These are phyloP conservation scores for Protobothrops flavoviridis DNA, from an alignment of 2,113 vertebrate genomes.

Conservation along the genomic window DNA sequence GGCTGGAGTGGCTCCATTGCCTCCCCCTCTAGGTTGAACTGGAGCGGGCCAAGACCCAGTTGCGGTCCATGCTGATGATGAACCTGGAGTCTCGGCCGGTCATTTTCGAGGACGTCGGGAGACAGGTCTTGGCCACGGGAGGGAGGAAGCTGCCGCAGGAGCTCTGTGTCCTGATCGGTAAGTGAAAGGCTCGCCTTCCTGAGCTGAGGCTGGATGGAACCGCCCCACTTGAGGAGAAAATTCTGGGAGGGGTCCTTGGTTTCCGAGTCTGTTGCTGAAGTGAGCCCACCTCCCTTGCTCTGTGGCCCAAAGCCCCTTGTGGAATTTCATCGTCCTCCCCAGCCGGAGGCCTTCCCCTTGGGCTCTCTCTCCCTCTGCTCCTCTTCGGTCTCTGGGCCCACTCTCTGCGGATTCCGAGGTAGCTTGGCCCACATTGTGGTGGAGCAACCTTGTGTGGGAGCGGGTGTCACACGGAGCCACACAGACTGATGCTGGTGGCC, in stretches of 20 bases:
- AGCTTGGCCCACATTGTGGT: neutral
- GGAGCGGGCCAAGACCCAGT: slow-evolving; percentile 84
- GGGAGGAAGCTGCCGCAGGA: slow-evolving; percentile 91
- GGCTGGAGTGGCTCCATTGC: neutral
- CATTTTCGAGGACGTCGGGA: slow-evolving; percentile 95
- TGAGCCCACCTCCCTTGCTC: neutral
- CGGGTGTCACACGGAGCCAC: rapidly evolving
- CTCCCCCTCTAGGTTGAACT: slow-evolving; percentile 81
- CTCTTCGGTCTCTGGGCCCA: neutral
- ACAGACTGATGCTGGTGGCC: neutral
- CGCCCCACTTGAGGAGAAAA: rapidly evolving
- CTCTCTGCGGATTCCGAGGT: neutral
- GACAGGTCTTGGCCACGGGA: slow-evolving; percentile 91
- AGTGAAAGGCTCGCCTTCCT: slow-evolving; percentile 55
- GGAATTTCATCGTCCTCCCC: neutral
- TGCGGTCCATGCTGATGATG: slow-evolving; percentile 93
- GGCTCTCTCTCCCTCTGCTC: neutral
- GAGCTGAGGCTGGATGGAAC: rapidly evolving
- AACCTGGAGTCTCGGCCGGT: slow-evolving; percentile 94
- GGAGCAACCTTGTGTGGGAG: neutral
- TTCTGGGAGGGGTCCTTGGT: neutral
- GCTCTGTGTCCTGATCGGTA: slow-evolving; percentile 89
- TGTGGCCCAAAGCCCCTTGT: neutral
- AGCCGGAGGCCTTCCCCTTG: neutral
- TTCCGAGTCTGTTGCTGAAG: neutral